Evolutionary conservation across 2,888 invertebrate species (phyloP).

Genomic region (Bembecia ichneumoniformis): DNA sequence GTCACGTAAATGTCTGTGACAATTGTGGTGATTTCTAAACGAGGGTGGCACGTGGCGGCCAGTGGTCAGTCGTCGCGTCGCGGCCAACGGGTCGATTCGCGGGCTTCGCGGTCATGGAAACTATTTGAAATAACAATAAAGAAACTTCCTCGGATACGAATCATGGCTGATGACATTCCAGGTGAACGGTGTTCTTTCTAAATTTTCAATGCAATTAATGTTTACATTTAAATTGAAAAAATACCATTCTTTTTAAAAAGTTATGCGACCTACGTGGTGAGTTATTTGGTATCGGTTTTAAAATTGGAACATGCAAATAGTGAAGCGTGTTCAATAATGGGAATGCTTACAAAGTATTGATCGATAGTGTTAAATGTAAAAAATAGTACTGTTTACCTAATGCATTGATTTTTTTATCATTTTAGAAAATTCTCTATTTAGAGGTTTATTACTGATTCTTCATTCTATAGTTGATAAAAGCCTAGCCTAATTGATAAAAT

Average conservation of each 20-base stretch:
- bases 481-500: too few relatives aligned
- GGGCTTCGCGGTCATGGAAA: conserved; percentile 39
- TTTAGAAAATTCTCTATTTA: too few relatives aligned
- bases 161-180: conserved; percentile 63
- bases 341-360: too few relatives aligned
- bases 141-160: conserved; percentile 7
- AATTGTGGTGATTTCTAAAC: conserved; percentile 23
- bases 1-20: conserved; percentile 10
- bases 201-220: neutral
- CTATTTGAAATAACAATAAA: conserved; percentile 3
- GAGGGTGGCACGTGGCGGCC: conserved; percentile 40
- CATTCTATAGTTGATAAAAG: too few relatives aligned
- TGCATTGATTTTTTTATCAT: too few relatives aligned
- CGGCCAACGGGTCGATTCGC: conserved; percentile 40
- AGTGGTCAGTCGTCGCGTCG: conserved; percentile 58
- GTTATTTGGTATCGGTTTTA: neutral
- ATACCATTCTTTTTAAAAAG: too few relatives aligned
- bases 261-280: too few relatives aligned
- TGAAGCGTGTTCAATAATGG: neutral
- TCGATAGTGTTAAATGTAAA: too few relatives aligned
- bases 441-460: too few relatives aligned
- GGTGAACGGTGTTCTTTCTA: conserved; percentile 29
- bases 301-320: neutral
- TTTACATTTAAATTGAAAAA: too few relatives aligned
- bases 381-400: too few relatives aligned